Conservation (phyloP, 2,113 vertebrate genomes). For the Malurus elegans region DNA sequence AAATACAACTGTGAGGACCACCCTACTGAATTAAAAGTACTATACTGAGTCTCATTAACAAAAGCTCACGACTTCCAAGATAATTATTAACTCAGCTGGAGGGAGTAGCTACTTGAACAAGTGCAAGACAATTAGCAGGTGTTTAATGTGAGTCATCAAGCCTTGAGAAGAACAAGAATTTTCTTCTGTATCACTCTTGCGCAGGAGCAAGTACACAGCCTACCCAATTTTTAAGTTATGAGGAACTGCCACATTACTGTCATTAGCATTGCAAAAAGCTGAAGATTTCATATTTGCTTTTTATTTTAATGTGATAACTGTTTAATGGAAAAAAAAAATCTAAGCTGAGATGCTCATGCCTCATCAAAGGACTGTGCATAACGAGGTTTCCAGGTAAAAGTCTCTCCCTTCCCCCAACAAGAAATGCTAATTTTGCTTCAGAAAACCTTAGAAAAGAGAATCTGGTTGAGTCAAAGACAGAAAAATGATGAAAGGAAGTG, state of each 20-base stretch:
- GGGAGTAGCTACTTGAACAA: background rate
- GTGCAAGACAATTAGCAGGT: conserved; percentile 26
- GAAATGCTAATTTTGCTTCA: conserved; percentile 27
- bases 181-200: background rate
- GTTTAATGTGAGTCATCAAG: background rate
- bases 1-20: background rate
- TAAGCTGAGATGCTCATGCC: background rate
- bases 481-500: conserved; percentile 42
- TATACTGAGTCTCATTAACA: conserved; percentile 1
- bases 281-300: background rate
- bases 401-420: background rate
- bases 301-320: background rate
- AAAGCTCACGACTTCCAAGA: conserved; percentile 16
- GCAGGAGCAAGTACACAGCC: background rate
- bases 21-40: background rate
- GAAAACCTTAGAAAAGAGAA: conserved; percentile 13
- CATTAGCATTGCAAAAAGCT: conserved; percentile 4
- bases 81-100: conserved; percentile 43
- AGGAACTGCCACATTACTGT: background rate
- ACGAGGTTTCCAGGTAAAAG: conserved; percentile 1
- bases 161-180: background rate
- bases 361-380: background rate
- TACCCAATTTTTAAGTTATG: background rate
- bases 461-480: conserved; percentile 14
- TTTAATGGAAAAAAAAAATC: background rate